Conservation (phyloP, 2,888 invertebrate species). For the Nemapogon koenigi region DNA sequence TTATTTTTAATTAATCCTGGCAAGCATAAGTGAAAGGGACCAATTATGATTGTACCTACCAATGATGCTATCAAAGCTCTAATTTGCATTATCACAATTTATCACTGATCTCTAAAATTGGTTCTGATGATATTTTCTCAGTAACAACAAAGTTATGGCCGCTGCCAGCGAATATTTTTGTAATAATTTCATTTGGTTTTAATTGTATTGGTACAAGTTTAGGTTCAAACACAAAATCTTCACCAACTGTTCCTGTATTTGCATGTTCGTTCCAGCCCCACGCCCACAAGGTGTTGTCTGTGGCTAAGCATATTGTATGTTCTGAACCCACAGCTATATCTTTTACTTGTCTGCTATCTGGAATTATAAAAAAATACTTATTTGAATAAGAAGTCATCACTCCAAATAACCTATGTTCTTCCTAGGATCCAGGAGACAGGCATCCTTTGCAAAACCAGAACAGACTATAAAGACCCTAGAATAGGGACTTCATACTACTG, state of each 20-base stretch:
- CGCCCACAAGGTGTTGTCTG: slow-evolving; percentile 69
- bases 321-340: slow-evolving; percentile 78
- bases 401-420: too few relatives aligned
- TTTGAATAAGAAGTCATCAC: too few relatives aligned
- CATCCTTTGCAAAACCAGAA: too few relatives aligned
- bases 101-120: too few relatives aligned
- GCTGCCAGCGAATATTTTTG: slow-evolving; percentile 44
- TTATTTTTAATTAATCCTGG: too few relatives aligned
- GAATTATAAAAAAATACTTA: slow-evolving; percentile 21
- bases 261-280: slow-evolving; percentile 95
- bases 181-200: slow-evolving; percentile 23
- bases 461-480: too few relatives aligned
- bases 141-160: slow-evolving; percentile 49
- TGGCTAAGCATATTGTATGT: slow-evolving; percentile 75
- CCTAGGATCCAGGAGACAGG: too few relatives aligned
- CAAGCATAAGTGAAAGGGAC: too few relatives aligned
- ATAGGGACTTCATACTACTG: too few relatives aligned
- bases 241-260: slow-evolving; percentile 74
- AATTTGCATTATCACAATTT: too few relatives aligned
- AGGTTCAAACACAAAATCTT: slow-evolving; percentile 32
- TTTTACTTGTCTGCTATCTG: slow-evolving; percentile 49
- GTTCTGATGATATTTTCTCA: slow-evolving; percentile 18
- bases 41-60: too few relatives aligned
- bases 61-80: too few relatives aligned
- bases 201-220: slow-evolving; percentile 32